phyloP scores from a whole-genome alignment of 1,140 invertebrate genomes.

The Pseudoatta argentina region DNA sequence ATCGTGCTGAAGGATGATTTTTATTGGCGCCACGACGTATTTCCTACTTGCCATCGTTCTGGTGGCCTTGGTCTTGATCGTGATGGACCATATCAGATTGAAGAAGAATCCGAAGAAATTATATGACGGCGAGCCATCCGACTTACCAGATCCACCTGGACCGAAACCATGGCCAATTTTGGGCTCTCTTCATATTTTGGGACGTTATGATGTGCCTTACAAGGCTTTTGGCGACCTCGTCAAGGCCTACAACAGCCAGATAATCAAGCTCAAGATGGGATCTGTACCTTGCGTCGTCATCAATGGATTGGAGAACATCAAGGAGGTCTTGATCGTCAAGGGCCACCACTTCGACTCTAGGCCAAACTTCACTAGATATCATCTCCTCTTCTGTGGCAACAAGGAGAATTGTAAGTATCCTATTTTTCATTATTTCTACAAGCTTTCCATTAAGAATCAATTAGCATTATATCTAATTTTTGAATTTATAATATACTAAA shows the following conservation, averaged over 20 bases:
- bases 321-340: conserved; percentile 89
- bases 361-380: conserved; percentile 89
- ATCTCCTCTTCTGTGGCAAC: conserved; percentile 89
- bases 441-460: background rate
- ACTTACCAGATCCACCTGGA: conserved; percentile 85
- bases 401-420: conserved; percentile 89
- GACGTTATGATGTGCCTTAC: conserved; percentile 88
- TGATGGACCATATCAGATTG: conserved; percentile 73
- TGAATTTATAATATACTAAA: background rate
- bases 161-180: conserved; percentile 88
- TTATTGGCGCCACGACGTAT: conserved; percentile 78
- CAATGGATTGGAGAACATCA: conserved; percentile 89
- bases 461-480: background rate
- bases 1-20: conserved; percentile 63
- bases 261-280: conserved; percentile 88
- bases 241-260: conserved; percentile 86
- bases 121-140: conserved; percentile 51
- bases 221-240: conserved; percentile 88
- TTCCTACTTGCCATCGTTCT: conserved; percentile 73
- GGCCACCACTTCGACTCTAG: conserved; percentile 89
- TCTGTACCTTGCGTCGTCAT: conserved; percentile 88
- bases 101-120: conserved; percentile 66
- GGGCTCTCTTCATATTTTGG: conserved; percentile 88
- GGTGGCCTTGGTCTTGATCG: conserved; percentile 74
- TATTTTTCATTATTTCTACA: background rate